Percentiles rank a stretch among this genome's conserved stretches.
phyloP scores from a whole-genome alignment of 2,797 vertebrate species.

The Huso huso region DNA sequence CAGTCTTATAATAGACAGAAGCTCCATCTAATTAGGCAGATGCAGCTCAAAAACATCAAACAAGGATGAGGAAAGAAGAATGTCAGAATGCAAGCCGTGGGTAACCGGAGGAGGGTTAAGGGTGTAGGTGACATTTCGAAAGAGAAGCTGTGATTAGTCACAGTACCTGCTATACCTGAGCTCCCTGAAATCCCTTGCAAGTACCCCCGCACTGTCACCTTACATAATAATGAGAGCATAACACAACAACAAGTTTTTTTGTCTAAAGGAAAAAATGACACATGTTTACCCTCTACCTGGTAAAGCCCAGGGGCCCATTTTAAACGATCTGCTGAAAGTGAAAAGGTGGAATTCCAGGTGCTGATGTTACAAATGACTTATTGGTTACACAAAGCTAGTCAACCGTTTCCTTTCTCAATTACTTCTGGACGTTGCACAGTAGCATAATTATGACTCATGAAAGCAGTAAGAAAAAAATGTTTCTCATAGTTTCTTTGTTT shows the following conservation, averaged over 20 bases:
- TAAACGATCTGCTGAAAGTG: slow-evolving; percentile 28
- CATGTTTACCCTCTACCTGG: too few species aligned
- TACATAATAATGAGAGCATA: too few species aligned
- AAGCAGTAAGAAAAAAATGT: too few species aligned
- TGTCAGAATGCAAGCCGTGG: slow-evolving; percentile 24
- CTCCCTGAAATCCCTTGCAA: too few species aligned
- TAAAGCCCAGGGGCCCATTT: too few species aligned
- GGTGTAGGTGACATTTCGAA: slow-evolving; percentile 22
- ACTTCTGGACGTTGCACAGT: not conserved
- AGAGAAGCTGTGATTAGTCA: too few species aligned
- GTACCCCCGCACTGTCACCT: too few species aligned
- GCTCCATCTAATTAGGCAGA: slow-evolving; percentile 25
- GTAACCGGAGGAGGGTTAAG: slow-evolving; percentile 31
- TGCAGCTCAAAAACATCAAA: slow-evolving; percentile 33
- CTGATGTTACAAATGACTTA: not conserved
- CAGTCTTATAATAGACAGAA: slow-evolving; percentile 6
- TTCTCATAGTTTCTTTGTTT: too few species aligned
- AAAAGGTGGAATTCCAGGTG: slow-evolving; percentile 20
- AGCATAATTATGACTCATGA: not conserved
- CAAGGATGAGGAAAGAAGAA: slow-evolving; percentile 10
- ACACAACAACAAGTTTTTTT: too few species aligned
- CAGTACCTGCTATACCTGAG: too few species aligned
- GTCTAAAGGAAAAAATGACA: too few species aligned
- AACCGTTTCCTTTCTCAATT: not conserved
- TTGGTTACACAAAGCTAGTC: not conserved